Base-by-base conservation (phyloP, 2,888 invertebrate species). In the Rhopalosiphum nymphaeae region DNA sequence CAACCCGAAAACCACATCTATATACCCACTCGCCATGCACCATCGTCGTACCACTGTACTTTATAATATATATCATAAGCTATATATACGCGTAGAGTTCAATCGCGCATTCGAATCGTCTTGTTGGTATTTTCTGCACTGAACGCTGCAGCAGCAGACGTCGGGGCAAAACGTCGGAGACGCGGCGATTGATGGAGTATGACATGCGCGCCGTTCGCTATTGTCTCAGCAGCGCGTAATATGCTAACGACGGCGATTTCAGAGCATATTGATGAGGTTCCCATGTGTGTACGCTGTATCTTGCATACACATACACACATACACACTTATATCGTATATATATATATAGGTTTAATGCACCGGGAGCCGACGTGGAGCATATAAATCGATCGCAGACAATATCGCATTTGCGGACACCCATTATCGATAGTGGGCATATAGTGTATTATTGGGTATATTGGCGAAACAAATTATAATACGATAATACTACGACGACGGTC, bases 201-300 rank as follows among this genome's bases (percentile, higher is more conserved):
- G 91, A 90, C 84, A 21, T 42, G 53, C 29, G 67, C 25, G n/a
- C 46, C 42, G 61, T 16, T 29, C 36, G 36, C 78, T 85, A 85
- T 91, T 91, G 91, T 91, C n/a, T 3, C 78, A 42, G 29, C 46
- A n/a, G 29, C 29, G 53, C 16, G 26, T 85, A 49, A 84, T 84
- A 91, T 85, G 85, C 42, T 56, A 85, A 91, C 91, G 56, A 91
- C 85, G 29, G 26, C 42, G 42, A 85, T 56, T 85, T 85, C 85
- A 56, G 91, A 85, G n/a, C 91, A 91, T 85, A 85, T 85, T 85
- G 91, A 91, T 56, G 91, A 85, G 91, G 84, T 91, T 85, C 84
- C 85, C 91, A 85, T 84, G 46, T 84, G 84, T 29, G 29, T 46
- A 85, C 21, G 46, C 29, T 13, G 44, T 21, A 16, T 29, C 13